Percentiles rank a stretch among this genome's conserved stretches.
These are phyloP conservation scores for Drosophila anomalata DNA, from an alignment of 2,888 invertebrate genomes.

Conservation along the genomic window DNA sequence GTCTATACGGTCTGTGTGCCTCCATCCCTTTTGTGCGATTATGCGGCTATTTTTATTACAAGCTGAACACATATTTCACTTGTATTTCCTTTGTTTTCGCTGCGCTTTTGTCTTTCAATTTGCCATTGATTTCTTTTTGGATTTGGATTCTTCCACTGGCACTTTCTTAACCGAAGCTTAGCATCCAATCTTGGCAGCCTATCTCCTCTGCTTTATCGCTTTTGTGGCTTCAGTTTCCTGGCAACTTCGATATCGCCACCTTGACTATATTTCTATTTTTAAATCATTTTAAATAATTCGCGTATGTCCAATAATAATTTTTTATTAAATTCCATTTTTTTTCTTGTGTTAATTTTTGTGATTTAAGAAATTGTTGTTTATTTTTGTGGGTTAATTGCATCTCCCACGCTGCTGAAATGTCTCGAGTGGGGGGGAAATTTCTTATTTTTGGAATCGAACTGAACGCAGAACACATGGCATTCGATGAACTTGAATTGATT, in stretches of 20 bases:
- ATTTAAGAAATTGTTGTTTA: slow-evolving; percentile 2
- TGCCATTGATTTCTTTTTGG: slow-evolving; percentile 56
- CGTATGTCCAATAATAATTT: neutral
- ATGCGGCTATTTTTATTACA: slow-evolving; percentile 64
- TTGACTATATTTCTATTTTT: neutral
- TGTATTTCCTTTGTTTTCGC: slow-evolving; percentile 15
- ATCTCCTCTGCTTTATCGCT: slow-evolving; percentile 20
- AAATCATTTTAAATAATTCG: neutral
- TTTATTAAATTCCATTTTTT: slow-evolving; percentile 2
- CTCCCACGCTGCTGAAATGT: slow-evolving; percentile 31
- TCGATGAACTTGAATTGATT: slow-evolving; percentile 4
- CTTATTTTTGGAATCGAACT: neutral
- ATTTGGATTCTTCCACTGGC: neutral
- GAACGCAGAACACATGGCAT: slow-evolving; percentile 19
- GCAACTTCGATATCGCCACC: slow-evolving; percentile 7
- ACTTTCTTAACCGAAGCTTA: slow-evolving; percentile 14
- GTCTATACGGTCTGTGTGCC: slow-evolving; percentile 11
- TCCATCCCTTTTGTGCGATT: slow-evolving; percentile 38
- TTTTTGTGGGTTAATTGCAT: slow-evolving; percentile 32
- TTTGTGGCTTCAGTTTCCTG: slow-evolving; percentile 8
- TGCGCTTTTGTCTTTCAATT: slow-evolving; percentile 45
- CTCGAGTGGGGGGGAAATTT: slow-evolving; percentile 11
- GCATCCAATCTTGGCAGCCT: slow-evolving; percentile 24
- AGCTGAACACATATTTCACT: slow-evolving; percentile 37
- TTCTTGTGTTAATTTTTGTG: slow-evolving; percentile 7